Evolutionary conservation across 2,113 vertebrate genomes (phyloP).

Genomic region (Poicephalus gulielmi): DNA sequence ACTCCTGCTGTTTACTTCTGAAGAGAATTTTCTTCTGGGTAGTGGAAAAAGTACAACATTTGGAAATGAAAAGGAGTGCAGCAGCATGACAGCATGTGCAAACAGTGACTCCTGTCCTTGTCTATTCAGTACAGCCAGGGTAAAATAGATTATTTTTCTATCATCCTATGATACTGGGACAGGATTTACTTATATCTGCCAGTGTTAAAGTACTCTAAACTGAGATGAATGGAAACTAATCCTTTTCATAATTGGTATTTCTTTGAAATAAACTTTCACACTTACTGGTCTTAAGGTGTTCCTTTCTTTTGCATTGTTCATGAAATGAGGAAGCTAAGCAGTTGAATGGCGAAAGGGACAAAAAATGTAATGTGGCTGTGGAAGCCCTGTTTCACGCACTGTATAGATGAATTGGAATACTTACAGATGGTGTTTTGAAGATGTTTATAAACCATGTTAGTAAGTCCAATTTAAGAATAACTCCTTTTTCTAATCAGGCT

Average conservation of each 20-base stretch:
- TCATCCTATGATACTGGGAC: background rate
- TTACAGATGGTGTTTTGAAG: background rate
- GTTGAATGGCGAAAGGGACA: background rate
- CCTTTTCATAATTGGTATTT: background rate
- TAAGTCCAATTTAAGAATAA: background rate
- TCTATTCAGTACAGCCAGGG: background rate
- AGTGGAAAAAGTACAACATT: background rate
- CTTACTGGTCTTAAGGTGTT: background rate
- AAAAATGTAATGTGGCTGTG: background rate
- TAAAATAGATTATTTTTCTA: background rate
- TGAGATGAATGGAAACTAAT: background rate
- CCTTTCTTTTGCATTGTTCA: background rate
- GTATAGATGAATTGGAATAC: background rate
- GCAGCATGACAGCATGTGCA: background rate
- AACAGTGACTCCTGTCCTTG: background rate
- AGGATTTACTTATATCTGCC: background rate
- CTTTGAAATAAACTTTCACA: background rate
- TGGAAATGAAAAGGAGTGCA: background rate
- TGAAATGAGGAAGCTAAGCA: background rate
- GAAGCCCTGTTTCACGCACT: background rate
- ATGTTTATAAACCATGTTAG: background rate
- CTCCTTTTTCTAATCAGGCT: background rate
- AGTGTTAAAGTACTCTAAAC: background rate
- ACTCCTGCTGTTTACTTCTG: constrained; percentile 32
- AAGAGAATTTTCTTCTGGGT: constrained; percentile 1